Evolutionary conservation across 2,113 vertebrate species (phyloP).

Genomic region (Protobothrops mucrosquamatus): DNA sequence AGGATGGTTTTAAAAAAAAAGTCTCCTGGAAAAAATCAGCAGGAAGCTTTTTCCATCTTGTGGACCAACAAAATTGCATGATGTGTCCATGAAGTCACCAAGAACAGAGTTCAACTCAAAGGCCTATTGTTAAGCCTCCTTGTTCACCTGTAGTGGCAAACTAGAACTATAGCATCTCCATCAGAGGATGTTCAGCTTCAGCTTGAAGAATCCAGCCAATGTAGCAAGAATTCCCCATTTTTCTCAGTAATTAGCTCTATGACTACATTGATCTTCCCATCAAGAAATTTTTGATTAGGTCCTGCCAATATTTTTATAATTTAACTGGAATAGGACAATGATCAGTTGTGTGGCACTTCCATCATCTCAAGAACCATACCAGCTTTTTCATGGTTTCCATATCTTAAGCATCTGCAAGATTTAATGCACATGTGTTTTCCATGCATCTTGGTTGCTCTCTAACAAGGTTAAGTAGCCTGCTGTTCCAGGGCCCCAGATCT

Average conservation of each 20-base stretch:
- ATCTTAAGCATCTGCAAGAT: background rate
- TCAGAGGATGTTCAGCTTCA: background rate
- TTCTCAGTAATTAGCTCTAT: background rate
- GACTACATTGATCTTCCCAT: background rate
- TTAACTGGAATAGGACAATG: background rate
- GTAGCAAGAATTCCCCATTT: background rate
- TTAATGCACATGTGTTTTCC: background rate
- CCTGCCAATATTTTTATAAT: background rate
- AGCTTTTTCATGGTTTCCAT: background rate
- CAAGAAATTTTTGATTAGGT: background rate
- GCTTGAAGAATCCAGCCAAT: background rate
- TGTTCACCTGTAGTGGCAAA: background rate
- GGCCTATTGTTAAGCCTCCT: background rate
- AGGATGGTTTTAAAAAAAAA: background rate
- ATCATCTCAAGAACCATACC: background rate
- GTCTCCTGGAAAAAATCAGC: background rate
- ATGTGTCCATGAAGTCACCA: background rate
- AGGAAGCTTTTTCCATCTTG: background rate
- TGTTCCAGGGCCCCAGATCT: background rate
- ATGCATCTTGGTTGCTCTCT: background rate
- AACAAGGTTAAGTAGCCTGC: background rate
- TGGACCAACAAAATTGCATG: background rate
- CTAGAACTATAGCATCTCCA: background rate
- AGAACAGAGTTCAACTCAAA: background rate
- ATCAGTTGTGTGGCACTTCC: background rate